A percentile compares a stretch with the other conserved stretches of the same genome.
phyloP scores from a whole-genome alignment of 2,797 vertebrate genomes.

The Lutjanus campechanus region DNA sequence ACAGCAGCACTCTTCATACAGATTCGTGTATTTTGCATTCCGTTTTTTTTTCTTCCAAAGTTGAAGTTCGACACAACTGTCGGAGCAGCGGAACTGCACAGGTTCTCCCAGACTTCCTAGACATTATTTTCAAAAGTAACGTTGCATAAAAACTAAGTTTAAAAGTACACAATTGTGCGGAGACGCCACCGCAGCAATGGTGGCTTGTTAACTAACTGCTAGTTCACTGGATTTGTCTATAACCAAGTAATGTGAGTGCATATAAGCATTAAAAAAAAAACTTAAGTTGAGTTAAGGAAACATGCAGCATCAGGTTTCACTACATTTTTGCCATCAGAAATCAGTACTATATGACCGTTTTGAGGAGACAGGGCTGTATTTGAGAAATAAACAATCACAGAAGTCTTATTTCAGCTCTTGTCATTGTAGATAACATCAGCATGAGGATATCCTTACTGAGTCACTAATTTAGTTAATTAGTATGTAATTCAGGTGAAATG shows the following conservation, averaged over 20 bases:
- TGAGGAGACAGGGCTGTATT: neutral
- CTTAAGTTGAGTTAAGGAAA: too few species aligned
- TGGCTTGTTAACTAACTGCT: too few species aligned
- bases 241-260: neutral
- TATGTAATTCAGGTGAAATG: constrained; percentile 10
- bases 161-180: too few species aligned
- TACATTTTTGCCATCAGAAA: neutral
- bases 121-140: too few species aligned
- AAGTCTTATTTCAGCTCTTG: neutral
- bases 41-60: too few species aligned
- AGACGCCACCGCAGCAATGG: too few species aligned
- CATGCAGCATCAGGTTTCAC: neutral
- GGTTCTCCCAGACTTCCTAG: too few species aligned
- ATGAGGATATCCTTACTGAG: neutral
- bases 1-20: too few species aligned
- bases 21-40: too few species aligned
- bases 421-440: neutral
- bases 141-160: too few species aligned
- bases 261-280: neutral
- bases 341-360: neutral
- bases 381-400: neutral
- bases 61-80: too few species aligned
- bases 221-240: neutral
- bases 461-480: neutral
- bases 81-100: too few species aligned